Evolutionary conservation across 2,888 invertebrate genomes (phyloP).

Genomic region (Holacanthella duospinosa): DNA sequence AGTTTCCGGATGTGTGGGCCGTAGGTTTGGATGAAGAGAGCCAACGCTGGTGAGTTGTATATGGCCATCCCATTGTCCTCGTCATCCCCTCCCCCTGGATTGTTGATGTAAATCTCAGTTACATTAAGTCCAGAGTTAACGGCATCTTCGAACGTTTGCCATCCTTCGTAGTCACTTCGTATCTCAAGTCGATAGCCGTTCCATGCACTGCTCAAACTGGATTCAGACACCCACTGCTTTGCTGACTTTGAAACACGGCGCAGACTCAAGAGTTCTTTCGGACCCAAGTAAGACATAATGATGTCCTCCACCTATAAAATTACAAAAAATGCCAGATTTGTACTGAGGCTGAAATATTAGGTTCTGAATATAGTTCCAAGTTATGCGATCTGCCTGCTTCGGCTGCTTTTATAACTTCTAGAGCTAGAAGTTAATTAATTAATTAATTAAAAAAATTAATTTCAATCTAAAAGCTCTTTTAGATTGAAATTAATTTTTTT

Average conservation of each 20-base stretch:
- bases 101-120: not conserved
- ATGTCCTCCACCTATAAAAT: not conserved
- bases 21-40: not conserved
- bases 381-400: no score
- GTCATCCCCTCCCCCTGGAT: no score
- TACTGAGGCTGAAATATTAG: no score
- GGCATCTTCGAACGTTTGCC: not conserved
- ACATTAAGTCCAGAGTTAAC: not conserved
- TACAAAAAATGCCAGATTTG: no score
- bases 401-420: no score
- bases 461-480: no score
- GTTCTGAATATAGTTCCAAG: no score
- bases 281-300: not conserved
- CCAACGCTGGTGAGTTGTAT: not conserved
- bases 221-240: not conserved
- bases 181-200: not conserved
- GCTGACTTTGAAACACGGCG: not conserved
- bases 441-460: no score
- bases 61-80: not conserved
- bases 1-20: slow-evolving; percentile 1
- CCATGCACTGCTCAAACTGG: not conserved
- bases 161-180: not conserved
- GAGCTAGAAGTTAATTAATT: no score
- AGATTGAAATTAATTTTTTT: no score
- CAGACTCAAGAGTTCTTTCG: not conserved